phyloP scores from a whole-genome alignment of 2,113 vertebrate species.

The Rhadina sibilatrix region DNA sequence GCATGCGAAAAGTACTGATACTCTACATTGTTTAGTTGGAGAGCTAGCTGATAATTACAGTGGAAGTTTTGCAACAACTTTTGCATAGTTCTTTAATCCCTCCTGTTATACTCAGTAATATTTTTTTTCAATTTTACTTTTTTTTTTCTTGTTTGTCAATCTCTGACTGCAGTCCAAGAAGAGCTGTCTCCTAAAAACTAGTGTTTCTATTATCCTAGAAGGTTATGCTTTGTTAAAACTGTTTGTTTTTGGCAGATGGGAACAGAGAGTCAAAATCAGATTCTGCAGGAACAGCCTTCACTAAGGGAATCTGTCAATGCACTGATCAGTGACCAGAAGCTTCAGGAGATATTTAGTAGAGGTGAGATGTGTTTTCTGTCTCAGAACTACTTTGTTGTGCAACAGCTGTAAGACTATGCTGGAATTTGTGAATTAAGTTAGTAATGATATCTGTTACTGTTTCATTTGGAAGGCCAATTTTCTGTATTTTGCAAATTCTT shows the following conservation, averaged over 20 bases:
- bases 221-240: neutral
- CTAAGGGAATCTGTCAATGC: slow-evolving; percentile 87
- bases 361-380: slow-evolving; percentile 74
- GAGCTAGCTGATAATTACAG: neutral
- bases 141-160: neutral
- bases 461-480: neutral
- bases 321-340: slow-evolving; percentile 89
- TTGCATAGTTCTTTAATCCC: neutral
- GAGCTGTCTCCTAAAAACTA: neutral
- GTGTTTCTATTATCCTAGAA: neutral
- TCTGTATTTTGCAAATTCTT: neutral
- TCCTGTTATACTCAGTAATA: neutral
- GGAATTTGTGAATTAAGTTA: neutral
- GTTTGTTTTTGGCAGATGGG: slow-evolving; percentile 78
- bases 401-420: neutral
- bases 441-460: neutral
- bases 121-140: neutral
- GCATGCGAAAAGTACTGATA: neutral
- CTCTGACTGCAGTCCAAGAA: neutral
- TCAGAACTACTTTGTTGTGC: neutral
- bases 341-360: slow-evolving; percentile 96
- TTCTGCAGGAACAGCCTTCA: slow-evolving; percentile 85
- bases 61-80: neutral
- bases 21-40: neutral
- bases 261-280: slow-evolving; percentile 84